Base-by-base conservation (phyloP, 2,888 invertebrate genomes). In the Polyploca ridens region DNA sequence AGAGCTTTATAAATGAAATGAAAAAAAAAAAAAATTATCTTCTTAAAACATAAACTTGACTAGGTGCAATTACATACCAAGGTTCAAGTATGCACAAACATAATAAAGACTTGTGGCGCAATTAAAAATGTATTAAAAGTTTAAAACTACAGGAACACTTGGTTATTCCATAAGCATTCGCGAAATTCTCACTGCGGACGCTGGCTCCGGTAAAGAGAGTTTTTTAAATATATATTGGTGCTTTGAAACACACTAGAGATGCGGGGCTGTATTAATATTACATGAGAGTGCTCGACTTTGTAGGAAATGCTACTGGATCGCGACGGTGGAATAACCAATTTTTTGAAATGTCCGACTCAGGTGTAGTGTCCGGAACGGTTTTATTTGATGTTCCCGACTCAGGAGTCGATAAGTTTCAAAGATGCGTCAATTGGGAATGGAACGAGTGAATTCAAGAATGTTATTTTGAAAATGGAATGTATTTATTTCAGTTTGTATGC, bases 211-310 rank as follows among this genome's bases (percentile, higher is more conserved):
- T 13, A 35, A 27, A 61, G 61, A 61, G 71, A 69, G 70, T 81
- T 83, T 81, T 82, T 81, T 62, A 82, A 79, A 83, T 83, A 83
- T 82, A 83, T 82, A 83, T 83, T 82, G 84, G 81, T 77, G 72
- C 77, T 81, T 76, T 76, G 75, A 74, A 70, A 75, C 74, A 76
- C 73, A 76, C 77, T 78, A 64, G 67, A 66, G 67, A 64, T 69
- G 66, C 74, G 75, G 69, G 69, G 70, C 65, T 69, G 74, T 81
- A 83, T 84, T 81, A 84, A 84, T 84, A 84, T 82, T 82, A 77
- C 84, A 84, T 84, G 84, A 84, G 80, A 59, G 68, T 62, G 63
- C 69, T 64, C 62, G 69, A 66, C 69, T 71, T 68, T 58, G 19
- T 44, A 62, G 72, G 73, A 70, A 74, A 73, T 69, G 73, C 65